A percentile compares a stretch with the other conserved stretches of the same genome.
Evolutionary conservation across 2,888 invertebrate genomes (phyloP).

Genomic region (Venusia cambrica): DNA sequence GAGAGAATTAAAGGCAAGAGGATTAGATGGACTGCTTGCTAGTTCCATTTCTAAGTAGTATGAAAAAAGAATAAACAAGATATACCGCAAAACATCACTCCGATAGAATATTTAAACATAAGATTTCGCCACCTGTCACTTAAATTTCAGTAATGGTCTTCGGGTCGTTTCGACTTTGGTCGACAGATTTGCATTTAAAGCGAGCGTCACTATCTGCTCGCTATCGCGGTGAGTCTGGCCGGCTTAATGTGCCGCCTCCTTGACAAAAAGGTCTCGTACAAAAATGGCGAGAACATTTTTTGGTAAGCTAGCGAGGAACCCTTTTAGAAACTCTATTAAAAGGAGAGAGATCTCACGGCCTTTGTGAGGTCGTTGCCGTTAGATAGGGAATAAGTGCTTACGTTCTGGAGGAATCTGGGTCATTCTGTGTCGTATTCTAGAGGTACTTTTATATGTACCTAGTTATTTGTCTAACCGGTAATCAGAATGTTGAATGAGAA

Average conservation of each 20-base stretch:
- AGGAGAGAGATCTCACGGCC: slow-evolving; percentile 45
- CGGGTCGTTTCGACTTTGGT: slow-evolving; percentile 37
- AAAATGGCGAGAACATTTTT: slow-evolving; percentile 46
- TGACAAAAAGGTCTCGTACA: slow-evolving; percentile 46
- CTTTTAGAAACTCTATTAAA: slow-evolving; percentile 54
- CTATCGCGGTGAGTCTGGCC: slow-evolving; percentile 41
- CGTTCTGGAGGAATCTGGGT: slow-evolving; percentile 39
- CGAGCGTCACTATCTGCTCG: slow-evolving; percentile 43
- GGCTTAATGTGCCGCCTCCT: slow-evolving; percentile 37
- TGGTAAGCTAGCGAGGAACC: slow-evolving; percentile 43
- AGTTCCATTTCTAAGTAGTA: no score
- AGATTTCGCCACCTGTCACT: slow-evolving; percentile 17
- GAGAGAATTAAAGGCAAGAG: no score
- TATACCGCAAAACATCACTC: no score
- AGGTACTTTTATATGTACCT: no score
- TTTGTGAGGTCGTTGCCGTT: slow-evolving; percentile 41
- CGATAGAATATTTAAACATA: no score
- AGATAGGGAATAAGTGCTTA: slow-evolving; percentile 36
- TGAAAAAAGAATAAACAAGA: no score
- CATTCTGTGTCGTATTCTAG: slow-evolving; percentile 30
- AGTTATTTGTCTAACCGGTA: no score
- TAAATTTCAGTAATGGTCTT: slow-evolving; percentile 23
- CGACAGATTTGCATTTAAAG: slow-evolving; percentile 58
- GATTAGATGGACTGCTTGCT: no score
- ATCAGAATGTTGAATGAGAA: no score